Evolutionary conservation across 1,140 invertebrate species (phyloP).

Genomic region (Euschistus heros): DNA sequence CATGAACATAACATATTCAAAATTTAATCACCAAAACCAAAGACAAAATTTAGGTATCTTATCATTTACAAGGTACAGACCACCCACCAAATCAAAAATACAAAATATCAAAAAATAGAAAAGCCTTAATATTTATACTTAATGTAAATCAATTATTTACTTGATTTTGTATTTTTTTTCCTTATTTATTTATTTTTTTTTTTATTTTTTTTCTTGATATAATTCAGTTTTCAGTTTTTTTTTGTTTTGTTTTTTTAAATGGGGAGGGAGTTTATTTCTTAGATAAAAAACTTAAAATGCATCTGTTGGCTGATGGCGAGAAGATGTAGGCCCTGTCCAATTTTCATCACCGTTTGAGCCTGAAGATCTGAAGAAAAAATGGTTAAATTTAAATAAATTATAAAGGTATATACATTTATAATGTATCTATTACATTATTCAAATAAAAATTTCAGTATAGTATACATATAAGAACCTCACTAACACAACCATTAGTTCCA

Average conservation of each 20-base stretch:
- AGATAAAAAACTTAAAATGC: not conserved
- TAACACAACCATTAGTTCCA: not conserved
- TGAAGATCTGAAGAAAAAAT: not conserved
- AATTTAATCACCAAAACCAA: not conserved
- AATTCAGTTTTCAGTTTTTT: not conserved
- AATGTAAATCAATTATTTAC: not conserved
- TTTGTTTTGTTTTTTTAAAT: not conserved
- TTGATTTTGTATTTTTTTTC: not conserved
- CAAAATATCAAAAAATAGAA: not conserved
- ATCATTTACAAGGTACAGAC: not conserved
- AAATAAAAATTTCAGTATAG: not conserved
- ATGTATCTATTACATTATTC: not conserved
- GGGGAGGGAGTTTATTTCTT: not conserved
- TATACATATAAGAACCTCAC: not conserved
- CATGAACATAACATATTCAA: not conserved
- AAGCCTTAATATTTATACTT: not conserved
- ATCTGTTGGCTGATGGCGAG: not conserved
- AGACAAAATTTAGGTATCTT: not conserved
- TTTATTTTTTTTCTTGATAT: not conserved
- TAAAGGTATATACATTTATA: not conserved
- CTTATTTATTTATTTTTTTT: not conserved
- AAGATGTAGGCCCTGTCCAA: not conserved
- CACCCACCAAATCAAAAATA: not conserved
- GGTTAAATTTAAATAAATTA: not conserved
- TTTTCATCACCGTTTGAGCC: slow-evolving; percentile 1